A percentile compares a stretch with the other conserved stretches of the same genome.
Evolutionary conservation across 2,888 invertebrate genomes (phyloP).

Genomic region (Drosophila mimica): DNA sequence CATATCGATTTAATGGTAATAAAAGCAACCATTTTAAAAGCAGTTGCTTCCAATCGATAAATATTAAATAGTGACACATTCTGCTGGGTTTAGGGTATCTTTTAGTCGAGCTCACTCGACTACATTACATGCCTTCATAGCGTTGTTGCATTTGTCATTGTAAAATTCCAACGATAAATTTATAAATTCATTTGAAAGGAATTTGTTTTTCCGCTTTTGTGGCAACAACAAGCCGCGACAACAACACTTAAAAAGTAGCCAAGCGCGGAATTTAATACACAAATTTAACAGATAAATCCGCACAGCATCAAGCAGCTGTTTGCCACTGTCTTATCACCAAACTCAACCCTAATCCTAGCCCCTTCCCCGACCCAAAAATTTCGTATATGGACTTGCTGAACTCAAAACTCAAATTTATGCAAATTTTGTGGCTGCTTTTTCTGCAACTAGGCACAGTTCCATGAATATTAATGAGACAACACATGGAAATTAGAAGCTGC

Average conservation of each 20-base stretch:
- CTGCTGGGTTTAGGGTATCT: not conserved
- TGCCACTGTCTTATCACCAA: not conserved
- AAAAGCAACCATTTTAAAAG: too few species aligned
- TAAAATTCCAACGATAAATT: slow-evolving; percentile 56
- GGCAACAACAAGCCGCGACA: slow-evolving; percentile 24
- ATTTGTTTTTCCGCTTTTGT: slow-evolving; percentile 47
- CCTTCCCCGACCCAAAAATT: not conserved
- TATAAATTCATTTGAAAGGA: slow-evolving; percentile 63
- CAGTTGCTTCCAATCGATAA: too few species aligned
- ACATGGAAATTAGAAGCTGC: slow-evolving; percentile 70
- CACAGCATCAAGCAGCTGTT: slow-evolving; percentile 33
- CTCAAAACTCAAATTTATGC: slow-evolving; percentile 62
- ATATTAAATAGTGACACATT: not conserved
- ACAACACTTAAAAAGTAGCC: slow-evolving; percentile 42
- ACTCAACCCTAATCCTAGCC: not conserved
- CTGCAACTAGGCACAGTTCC: slow-evolving; percentile 55
- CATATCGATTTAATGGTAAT: too few species aligned
- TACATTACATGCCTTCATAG: not conserved
- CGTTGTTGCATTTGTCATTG: slow-evolving; percentile 22
- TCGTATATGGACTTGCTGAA: slow-evolving; percentile 18
- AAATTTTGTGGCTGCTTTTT: slow-evolving; percentile 62
- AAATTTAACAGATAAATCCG: slow-evolving; percentile 30
- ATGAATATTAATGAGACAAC: slow-evolving; percentile 76
- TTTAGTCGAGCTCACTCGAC: not conserved
- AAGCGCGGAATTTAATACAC: slow-evolving; percentile 27